A percentile compares a stretch with the other conserved stretches of the same genome.
phyloP scores from a whole-genome alignment of 1,140 invertebrate species.

The Adoxophyes honmai region DNA sequence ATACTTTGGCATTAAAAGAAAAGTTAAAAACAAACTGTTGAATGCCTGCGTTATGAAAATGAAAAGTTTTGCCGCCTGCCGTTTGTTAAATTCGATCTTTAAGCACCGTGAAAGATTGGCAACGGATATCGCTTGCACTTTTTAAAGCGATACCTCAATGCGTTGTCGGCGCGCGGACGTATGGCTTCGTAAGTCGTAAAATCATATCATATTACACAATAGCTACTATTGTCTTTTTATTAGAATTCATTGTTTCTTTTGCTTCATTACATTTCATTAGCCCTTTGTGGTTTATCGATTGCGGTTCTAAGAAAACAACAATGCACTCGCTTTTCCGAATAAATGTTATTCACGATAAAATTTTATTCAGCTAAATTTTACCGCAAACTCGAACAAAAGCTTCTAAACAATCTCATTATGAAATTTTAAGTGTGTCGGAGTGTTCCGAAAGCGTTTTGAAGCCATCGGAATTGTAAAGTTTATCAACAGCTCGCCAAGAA shows the following conservation, averaged over 20 bases:
- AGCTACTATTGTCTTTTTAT: constrained; percentile 62
- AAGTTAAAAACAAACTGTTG: neutral
- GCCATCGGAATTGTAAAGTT: constrained; percentile 9
- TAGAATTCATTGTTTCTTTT: constrained; percentile 34
- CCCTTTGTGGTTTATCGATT: neutral
- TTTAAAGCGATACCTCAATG: constrained; percentile 62
- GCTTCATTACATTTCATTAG: constrained; percentile 31
- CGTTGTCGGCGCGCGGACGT: constrained; percentile 38
- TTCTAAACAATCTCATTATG: constrained; percentile 2
- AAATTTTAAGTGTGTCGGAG: constrained; percentile 11
- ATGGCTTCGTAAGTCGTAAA: constrained; percentile 74
- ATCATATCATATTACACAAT: constrained; percentile 67
- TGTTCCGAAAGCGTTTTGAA: constrained; percentile 5
- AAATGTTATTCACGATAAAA: neutral
- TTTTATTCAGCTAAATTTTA: constrained; percentile 5
- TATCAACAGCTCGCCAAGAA: constrained; percentile 2
- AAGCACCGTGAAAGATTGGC: constrained; percentile 35
- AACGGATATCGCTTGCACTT: constrained; percentile 49
- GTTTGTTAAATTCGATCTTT: constrained; percentile 24
- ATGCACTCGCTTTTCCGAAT: neutral
- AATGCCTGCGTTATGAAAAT: neutral
- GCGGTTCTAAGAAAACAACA: neutral
- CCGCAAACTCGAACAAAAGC: constrained; percentile 7
- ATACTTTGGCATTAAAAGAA: constrained; percentile 25
- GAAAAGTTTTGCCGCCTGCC: constrained; percentile 16